These are phyloP conservation scores for Aeoliscus strigatus DNA, from an alignment of 2,797 vertebrate genomes.

Conservation along the genomic window DNA sequence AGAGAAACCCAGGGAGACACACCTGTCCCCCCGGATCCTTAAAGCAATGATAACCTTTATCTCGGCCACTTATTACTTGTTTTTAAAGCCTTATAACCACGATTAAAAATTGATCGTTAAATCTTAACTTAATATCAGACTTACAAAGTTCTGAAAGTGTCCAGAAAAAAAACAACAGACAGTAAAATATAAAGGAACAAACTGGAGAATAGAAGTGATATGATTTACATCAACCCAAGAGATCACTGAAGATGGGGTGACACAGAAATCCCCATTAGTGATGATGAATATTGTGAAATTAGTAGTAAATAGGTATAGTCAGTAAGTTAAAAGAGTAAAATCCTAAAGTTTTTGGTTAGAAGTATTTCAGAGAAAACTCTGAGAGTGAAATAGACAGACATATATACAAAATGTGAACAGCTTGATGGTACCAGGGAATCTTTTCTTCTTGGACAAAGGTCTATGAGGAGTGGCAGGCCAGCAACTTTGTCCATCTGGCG, in stretches of 20 bases:
- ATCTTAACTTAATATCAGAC: slow-evolving; percentile 71
- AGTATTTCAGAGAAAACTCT: slow-evolving; percentile 83
- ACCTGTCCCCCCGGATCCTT: slow-evolving; percentile 60
- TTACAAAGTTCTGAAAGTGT: slow-evolving; percentile 81
- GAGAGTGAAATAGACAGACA: slow-evolving; percentile 58
- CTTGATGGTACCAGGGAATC: slow-evolving; percentile 32
- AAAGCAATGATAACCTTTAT: slow-evolving; percentile 78
- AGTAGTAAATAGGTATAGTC: slow-evolving; percentile 80
- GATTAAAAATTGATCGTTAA: slow-evolving; percentile 74
- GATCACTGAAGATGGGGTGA: slow-evolving; percentile 59
- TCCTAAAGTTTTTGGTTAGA: slow-evolving; percentile 74
- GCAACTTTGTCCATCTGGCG: slow-evolving; percentile 46
- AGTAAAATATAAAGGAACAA: slow-evolving; percentile 56
- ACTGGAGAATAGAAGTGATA: slow-evolving; percentile 81
- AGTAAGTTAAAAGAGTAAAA: slow-evolving; percentile 80
- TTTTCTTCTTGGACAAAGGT: slow-evolving; percentile 40
- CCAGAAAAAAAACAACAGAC: slow-evolving; percentile 86
- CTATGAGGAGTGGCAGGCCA: slow-evolving; percentile 43
- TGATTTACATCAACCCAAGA: slow-evolving; percentile 80
- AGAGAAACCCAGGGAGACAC: slow-evolving; percentile 61
- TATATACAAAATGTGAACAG: slow-evolving; percentile 47
- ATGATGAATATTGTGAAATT: slow-evolving; percentile 81
- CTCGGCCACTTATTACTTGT: slow-evolving; percentile 77
- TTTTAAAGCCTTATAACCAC: slow-evolving; percentile 85
- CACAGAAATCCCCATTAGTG: slow-evolving; percentile 79